Evolutionary conservation across 2,888 invertebrate genomes (phyloP).

Genomic region (Drosophila prolongata): DNA sequence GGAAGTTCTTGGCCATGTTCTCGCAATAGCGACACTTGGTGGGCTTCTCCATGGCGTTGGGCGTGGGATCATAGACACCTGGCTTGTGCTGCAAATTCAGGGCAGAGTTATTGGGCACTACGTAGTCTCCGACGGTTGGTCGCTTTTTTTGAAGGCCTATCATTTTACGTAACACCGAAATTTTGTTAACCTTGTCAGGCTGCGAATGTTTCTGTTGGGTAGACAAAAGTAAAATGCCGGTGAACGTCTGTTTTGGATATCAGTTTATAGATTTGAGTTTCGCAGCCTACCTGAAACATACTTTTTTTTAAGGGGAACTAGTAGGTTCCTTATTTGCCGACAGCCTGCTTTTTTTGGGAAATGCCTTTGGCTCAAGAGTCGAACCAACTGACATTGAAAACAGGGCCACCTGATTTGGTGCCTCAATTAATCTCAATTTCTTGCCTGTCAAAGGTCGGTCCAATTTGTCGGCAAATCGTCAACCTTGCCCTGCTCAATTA

Average conservation of each 20-base stretch:
- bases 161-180: conserved; percentile 75
- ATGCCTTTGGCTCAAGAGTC: not conserved
- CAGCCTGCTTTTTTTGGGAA: not conserved
- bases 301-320: not conserved
- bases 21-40: conserved; percentile 76
- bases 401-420: conserved; percentile 16
- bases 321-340: not conserved
- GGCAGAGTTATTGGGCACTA: conserved; percentile 76
- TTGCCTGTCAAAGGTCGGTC: conserved; percentile 10
- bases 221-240: conserved; percentile 7
- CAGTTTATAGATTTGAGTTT: not conserved
- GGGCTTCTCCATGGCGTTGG: conserved; percentile 54
- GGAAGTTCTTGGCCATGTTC: conserved; percentile 81
- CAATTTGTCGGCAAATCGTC: conserved; percentile 28
- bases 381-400: conserved; percentile 11
- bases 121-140: conserved; percentile 48
- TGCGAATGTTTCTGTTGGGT: conserved; percentile 40
- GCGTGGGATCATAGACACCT: conserved; percentile 33
- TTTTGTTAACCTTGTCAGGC: conserved; percentile 71
- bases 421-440: conserved; percentile 40
- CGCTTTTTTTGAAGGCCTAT: conserved; percentile 63
- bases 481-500: conserved; percentile 44
- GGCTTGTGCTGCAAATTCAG: conserved; percentile 51
- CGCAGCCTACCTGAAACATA: conserved; percentile 60
- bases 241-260: not conserved